phyloP scores from a whole-genome alignment of 2,113 vertebrate genomes.

The Apus apus region DNA sequence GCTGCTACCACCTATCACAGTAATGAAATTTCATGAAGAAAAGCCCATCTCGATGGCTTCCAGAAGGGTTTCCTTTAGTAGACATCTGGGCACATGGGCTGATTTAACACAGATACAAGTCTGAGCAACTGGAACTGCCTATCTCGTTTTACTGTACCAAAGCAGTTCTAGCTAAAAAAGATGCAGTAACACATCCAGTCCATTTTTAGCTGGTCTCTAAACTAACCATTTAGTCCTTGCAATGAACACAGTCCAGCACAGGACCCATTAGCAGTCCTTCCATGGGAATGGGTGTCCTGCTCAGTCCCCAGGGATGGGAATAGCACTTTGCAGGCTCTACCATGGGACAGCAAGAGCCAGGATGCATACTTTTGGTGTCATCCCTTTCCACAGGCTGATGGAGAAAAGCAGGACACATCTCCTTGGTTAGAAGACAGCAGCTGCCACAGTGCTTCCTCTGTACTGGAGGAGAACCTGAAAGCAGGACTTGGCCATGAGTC shows the following conservation, averaged over 20 bases:
- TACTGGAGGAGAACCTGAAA: neutral
- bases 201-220: neutral
- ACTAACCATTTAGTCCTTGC: neutral
- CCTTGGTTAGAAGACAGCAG: neutral
- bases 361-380: neutral
- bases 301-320: neutral
- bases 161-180: neutral
- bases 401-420: neutral
- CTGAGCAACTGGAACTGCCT: neutral
- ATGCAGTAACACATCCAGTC: neutral
- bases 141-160: neutral
- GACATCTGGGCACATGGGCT: neutral
- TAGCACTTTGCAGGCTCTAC: neutral
- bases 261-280: neutral
- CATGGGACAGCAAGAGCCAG: neutral
- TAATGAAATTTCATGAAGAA: constrained; percentile 37
- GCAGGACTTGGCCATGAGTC: neutral
- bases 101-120: constrained; percentile 17
- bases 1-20: constrained; percentile 25
- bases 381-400: neutral
- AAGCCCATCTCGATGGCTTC: neutral
- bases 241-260: neutral
- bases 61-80: constrained; percentile 34
- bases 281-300: neutral
- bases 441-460: neutral